These are phyloP conservation scores for Bolinopsis microptera DNA, from an alignment of 37 sponge, comb jelly and placozoan genomes.

Conservation along the genomic window DNA sequence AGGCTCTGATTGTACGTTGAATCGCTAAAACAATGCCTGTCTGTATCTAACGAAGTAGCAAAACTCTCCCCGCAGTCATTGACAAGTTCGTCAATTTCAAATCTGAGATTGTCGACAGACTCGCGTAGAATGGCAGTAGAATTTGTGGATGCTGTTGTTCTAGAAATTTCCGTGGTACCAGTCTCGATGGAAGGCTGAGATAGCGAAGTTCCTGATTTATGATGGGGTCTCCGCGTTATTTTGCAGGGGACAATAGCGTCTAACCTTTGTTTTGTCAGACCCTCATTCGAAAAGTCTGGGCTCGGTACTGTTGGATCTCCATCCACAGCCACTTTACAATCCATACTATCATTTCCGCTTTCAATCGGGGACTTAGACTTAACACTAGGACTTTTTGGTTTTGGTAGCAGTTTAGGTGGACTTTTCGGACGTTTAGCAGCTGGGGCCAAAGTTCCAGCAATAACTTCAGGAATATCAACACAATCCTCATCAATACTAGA, in stretches of 20 bases:
- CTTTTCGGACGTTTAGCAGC: not conserved
- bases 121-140: conserved; percentile 34
- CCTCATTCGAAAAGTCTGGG: not conserved
- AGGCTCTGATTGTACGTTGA: not conserved
- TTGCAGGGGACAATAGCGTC: not conserved
- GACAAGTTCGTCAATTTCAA: conserved; percentile 21
- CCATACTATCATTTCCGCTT: not conserved
- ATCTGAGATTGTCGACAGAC: not conserved
- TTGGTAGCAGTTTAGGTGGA: not conserved
- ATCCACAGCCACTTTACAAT: too few relatives aligned
- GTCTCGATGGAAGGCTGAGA: conserved; percentile 48
- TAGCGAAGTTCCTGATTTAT: not conserved
- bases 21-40: conserved; percentile 18
- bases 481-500: not conserved
- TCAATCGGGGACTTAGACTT: not conserved
- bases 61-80: conserved; percentile 43
- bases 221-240: not conserved
- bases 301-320: not conserved
- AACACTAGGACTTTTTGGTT: not conserved
- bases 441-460: not conserved
- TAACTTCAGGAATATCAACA: not conserved
- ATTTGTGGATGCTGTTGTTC: not conserved
- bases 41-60: conserved; percentile 40
- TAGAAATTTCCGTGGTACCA: not conserved
- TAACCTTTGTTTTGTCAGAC: not conserved